Evolutionary conservation across 2,888 invertebrate species (phyloP).

Genomic region (Gasteruption jaculator): DNA sequence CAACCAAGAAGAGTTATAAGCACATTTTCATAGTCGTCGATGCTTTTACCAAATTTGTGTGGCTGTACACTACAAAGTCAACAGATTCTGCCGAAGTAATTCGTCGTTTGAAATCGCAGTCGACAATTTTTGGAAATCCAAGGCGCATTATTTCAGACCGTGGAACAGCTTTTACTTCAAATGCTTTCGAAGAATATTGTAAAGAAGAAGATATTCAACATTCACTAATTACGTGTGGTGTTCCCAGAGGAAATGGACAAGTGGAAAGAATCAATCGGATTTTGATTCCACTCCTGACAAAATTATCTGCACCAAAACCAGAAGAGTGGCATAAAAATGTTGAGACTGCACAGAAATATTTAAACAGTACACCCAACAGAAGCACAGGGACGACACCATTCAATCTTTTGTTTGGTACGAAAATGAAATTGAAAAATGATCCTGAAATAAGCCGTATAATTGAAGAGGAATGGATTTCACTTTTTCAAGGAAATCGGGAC

Average conservation of each 20-base stretch:
- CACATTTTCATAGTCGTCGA: constrained; percentile 13
- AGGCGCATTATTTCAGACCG: constrained; percentile 13
- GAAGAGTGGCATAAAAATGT: constrained; percentile 11
- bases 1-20: constrained; percentile 29
- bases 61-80: constrained; percentile 16
- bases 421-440: constrained; percentile 23
- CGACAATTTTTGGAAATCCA: constrained; percentile 27
- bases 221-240: constrained; percentile 6
- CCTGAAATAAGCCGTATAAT: no score
- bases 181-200: constrained; percentile 13
- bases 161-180: constrained; percentile 23
- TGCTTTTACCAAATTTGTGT: constrained; percentile 14
- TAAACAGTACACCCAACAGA: constrained; percentile 11
- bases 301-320: not conserved
- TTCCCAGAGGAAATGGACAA: constrained; percentile 16
- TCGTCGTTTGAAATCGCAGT: constrained; percentile 22
- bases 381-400: constrained; percentile 16
- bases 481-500: not conserved
- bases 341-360: constrained; percentile 7
- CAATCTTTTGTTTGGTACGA: constrained; percentile 12
- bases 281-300: constrained; percentile 10
- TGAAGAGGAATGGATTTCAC: no score
- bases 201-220: constrained; percentile 12
- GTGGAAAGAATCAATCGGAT: constrained; percentile 18
- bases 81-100: constrained; percentile 29